Conservation (phyloP, 1,140 invertebrate species). For the Temnothorax longispinosus region DNA sequence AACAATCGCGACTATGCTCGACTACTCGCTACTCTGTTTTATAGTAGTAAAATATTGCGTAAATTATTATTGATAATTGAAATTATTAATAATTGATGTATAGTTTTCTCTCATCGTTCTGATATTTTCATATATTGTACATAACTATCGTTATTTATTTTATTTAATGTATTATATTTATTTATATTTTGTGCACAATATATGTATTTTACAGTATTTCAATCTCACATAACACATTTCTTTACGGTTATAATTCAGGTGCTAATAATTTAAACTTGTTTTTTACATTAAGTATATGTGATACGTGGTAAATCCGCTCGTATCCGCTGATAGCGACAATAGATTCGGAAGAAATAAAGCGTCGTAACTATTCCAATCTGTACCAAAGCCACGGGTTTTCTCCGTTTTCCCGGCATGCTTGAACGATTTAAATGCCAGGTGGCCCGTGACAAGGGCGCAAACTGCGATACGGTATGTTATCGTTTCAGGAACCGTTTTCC, state of each 20-base stretch:
- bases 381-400: background rate
- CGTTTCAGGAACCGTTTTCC: conserved; percentile 64
- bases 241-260: background rate
- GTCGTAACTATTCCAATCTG: conserved; percentile 5
- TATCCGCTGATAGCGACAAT: background rate
- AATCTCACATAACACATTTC: background rate
- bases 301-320: background rate
- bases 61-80: background rate
- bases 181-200: background rate
- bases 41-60: background rate
- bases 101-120: background rate
- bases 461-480: conserved; percentile 62
- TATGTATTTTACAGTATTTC: background rate
- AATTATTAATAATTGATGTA: background rate
- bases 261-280: background rate
- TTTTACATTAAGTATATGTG: background rate
- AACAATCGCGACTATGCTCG: conserved; percentile 20
- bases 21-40: background rate
- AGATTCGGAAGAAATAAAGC: background rate
- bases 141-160: background rate
- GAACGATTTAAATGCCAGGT: conserved; percentile 66
- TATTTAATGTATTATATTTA: background rate
- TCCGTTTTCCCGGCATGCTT: conserved; percentile 10
- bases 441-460: conserved; percentile 65
- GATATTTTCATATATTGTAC: background rate